Conservation (phyloP, 2,888 invertebrate species). For the Entomobrya multifasciata region DNA sequence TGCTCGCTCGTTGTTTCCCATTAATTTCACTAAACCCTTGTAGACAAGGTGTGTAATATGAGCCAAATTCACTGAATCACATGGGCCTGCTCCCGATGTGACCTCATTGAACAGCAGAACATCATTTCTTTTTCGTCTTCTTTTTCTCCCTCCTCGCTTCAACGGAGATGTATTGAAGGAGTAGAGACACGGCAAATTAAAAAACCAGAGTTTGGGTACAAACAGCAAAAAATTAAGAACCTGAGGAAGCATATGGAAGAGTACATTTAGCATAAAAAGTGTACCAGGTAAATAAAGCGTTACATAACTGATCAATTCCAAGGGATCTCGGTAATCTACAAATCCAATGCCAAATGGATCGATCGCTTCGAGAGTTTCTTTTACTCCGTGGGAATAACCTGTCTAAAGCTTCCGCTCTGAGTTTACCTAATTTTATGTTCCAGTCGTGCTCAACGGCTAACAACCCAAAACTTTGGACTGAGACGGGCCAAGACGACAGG, state of each 20-base stretch:
- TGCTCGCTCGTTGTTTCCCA: slow-evolving; percentile 53
- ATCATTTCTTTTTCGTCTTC: slow-evolving; percentile 39
- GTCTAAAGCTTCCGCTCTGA: slow-evolving; percentile 70
- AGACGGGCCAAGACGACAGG: not conserved
- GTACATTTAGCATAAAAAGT: slow-evolving; percentile 66
- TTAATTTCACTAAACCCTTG: slow-evolving; percentile 60
- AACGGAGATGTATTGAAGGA: slow-evolving; percentile 64
- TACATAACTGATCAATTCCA: slow-evolving; percentile 72
- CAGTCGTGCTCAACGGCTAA: slow-evolving; percentile 46
- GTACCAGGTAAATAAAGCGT: slow-evolving; percentile 71
- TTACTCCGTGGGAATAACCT: slow-evolving; percentile 65
- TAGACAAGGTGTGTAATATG: slow-evolving; percentile 66
- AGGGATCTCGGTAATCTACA: slow-evolving; percentile 70
- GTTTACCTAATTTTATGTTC: slow-evolving; percentile 56
- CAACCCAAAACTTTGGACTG: slow-evolving; percentile 38
- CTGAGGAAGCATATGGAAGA: slow-evolving; percentile 62
- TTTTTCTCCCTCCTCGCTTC: slow-evolving; percentile 25
- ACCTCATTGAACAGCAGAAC: slow-evolving; percentile 32
- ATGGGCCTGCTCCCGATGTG: slow-evolving; percentile 40
- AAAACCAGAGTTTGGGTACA: slow-evolving; percentile 71
- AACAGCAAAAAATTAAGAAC: slow-evolving; percentile 73
- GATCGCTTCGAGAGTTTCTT: slow-evolving; percentile 43
- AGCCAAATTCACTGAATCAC: slow-evolving; percentile 60
- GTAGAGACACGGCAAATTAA: slow-evolving; percentile 70
- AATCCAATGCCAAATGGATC: slow-evolving; percentile 66